phyloP scores from a whole-genome alignment of 2,797 vertebrate genomes.

The Cyclura pinguis region DNA sequence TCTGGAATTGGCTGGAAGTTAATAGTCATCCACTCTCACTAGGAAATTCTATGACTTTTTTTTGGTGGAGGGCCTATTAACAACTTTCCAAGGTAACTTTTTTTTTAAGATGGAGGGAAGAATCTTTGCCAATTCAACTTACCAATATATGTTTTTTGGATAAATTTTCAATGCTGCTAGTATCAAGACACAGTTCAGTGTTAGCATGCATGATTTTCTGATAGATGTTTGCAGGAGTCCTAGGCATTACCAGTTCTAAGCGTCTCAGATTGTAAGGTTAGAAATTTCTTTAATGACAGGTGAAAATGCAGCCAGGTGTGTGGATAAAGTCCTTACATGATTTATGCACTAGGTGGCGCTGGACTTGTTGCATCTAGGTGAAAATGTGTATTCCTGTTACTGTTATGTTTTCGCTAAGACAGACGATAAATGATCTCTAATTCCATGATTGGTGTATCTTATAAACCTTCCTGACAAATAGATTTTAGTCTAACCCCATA shows the following conservation, averaged over 20 bases:
- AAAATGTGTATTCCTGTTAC: not conserved
- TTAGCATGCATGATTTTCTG: not conserved
- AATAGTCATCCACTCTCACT: not conserved
- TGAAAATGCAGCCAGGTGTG: not conserved
- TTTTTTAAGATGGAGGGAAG: not conserved
- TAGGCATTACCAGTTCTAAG: not conserved
- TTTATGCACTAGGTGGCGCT: not conserved
- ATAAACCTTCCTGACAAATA: not conserved
- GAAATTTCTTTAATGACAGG: not conserved
- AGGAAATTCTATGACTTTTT: not conserved
- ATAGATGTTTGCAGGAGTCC: not conserved
- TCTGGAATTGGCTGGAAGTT: not conserved
- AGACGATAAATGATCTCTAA: not conserved
- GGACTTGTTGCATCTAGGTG: not conserved
- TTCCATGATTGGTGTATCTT: not conserved
- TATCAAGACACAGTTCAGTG: not conserved
- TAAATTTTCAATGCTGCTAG: not conserved
- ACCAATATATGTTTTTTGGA: not conserved
- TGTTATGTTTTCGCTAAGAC: not conserved
- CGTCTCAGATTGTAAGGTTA: not conserved
- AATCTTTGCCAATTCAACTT: not conserved
- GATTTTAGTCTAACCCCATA: not conserved
- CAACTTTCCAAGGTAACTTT: not conserved
- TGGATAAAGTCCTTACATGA: not conserved
- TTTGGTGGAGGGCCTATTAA: not conserved